Evolutionary conservation across 2,113 vertebrate species (phyloP).

Genomic region (Chaenogobius annularis): DNA sequence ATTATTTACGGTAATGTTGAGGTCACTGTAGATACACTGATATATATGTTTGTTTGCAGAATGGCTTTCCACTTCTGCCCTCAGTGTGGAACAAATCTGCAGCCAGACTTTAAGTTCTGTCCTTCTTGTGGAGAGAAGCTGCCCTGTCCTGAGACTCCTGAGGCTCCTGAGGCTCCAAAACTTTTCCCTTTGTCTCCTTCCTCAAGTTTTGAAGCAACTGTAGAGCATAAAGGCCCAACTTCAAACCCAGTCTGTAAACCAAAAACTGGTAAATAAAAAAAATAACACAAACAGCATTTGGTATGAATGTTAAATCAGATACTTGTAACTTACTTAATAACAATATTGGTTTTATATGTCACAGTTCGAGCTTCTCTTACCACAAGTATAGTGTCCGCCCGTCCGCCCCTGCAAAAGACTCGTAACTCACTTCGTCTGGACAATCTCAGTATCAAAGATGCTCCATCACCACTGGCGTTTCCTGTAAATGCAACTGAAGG

Average conservation of each 20-base stretch:
- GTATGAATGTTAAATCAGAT: background rate
- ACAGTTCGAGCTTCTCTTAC: slow-evolving; percentile 6
- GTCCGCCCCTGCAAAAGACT: slow-evolving; percentile 52
- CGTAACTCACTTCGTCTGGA: slow-evolving; percentile 41
- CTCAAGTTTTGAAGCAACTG: background rate
- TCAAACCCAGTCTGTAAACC: slow-evolving; percentile 1
- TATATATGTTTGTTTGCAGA: slow-evolving; percentile 42
- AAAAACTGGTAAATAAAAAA: background rate
- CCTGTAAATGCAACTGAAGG: slow-evolving; percentile 19
- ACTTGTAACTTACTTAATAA: background rate
- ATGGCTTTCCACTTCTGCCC: slow-evolving; percentile 84
- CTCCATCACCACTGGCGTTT: background rate
- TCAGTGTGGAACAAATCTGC: slow-evolving; percentile 79
- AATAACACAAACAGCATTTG: background rate
- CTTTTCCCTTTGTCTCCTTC: slow-evolving; percentile 6
- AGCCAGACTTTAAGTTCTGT: slow-evolving; percentile 83
- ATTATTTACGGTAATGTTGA: background rate
- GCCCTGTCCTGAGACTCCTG: slow-evolving; percentile 44
- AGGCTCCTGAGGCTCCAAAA: background rate
- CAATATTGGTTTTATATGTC: slow-evolving; percentile 9
- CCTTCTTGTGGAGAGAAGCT: slow-evolving; percentile 82
- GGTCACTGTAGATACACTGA: background rate
- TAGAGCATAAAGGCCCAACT: slow-evolving; percentile 3
- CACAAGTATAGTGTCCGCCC: slow-evolving; percentile 24
- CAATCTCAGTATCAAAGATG: slow-evolving; percentile 26